phyloP scores from a whole-genome alignment of 2,797 vertebrate genomes.

The Dryobates pubescens region DNA sequence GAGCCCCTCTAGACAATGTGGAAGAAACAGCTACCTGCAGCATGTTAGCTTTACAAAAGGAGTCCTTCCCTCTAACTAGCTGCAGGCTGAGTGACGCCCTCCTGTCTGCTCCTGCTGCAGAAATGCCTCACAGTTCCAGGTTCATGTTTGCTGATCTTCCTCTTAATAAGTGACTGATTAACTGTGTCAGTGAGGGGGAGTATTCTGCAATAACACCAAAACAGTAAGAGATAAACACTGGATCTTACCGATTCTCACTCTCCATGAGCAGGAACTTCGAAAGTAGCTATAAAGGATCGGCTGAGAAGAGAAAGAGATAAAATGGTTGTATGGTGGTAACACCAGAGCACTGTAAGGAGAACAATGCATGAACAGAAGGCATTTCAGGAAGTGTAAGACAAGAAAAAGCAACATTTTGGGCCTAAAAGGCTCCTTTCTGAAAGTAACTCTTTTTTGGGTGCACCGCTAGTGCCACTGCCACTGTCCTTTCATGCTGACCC shows the following conservation, averaged over 20 bases:
- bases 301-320: constrained; percentile 73
- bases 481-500: background rate
- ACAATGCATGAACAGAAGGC: background rate
- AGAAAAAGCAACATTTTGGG: background rate
- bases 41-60: background rate
- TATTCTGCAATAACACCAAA: background rate
- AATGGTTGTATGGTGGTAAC: background rate
- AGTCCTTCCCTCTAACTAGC: background rate
- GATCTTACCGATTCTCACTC: constrained; percentile 93
- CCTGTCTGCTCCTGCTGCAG: background rate
- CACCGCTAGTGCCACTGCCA: background rate
- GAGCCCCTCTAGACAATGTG: background rate
- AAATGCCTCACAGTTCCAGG: background rate
- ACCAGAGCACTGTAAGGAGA: background rate
- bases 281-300: constrained; percentile 94
- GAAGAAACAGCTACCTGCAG: background rate
- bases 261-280: constrained; percentile 97
- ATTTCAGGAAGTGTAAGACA: background rate
- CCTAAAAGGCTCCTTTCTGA: background rate
- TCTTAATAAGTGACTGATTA: constrained; percentile 52
- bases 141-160: constrained; percentile 25
- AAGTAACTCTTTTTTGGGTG: background rate
- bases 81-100: background rate
- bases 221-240: background rate
- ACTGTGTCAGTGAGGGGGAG: background rate